Evolutionary conservation across 2,113 vertebrate species (phyloP), one percentile per base, ranked within the genome.

Genomic region (Lophius piscatorius): DNA sequence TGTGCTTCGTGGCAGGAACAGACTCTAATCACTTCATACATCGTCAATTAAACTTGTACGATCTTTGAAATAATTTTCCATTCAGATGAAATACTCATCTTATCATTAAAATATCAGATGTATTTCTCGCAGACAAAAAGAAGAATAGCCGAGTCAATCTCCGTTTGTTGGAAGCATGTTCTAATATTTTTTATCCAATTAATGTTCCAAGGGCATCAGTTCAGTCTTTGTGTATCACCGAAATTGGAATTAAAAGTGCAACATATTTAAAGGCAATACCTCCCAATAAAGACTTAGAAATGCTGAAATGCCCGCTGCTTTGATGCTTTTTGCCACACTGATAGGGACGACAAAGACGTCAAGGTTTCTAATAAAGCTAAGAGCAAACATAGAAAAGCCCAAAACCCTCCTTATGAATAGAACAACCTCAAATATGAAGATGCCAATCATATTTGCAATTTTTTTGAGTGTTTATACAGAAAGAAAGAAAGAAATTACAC

Each of bases 161-260:
- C 47, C 61, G 17, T 49, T 42, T 20, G 20, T 18, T 3, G 14
- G 22, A 46, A 52, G 50, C 38, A 42, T 36, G 20, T 28, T 62
- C 59, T 66, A 17, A 51, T 35, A 26, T 65, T 73, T 76, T n/a
- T 68, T 24, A 65, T 47, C 66, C 63, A 82, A 57, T 82, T 62
- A 60, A 40, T 33, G 47, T 21, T 16, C 51, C 54, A 76, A 80
- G 79, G 70, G 42, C 55, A 42, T 17, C 20, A 33, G 23, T 68
- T 64, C 33, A 49, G 23, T 9, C 20, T 56, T 54, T 70, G 36
- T 47, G 56, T 4, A 8, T 26, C 56, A 33, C 40, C 9, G 21
- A 24, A 66, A 67, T 23, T 26, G 11, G 29, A 31, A 31, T 31
- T 31, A 9, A 31, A 31, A 31, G 11, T 35, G 31, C 23, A 21